Conservation (phyloP, 1,140 invertebrate genomes). For the Cryptotermes secundus region DNA sequence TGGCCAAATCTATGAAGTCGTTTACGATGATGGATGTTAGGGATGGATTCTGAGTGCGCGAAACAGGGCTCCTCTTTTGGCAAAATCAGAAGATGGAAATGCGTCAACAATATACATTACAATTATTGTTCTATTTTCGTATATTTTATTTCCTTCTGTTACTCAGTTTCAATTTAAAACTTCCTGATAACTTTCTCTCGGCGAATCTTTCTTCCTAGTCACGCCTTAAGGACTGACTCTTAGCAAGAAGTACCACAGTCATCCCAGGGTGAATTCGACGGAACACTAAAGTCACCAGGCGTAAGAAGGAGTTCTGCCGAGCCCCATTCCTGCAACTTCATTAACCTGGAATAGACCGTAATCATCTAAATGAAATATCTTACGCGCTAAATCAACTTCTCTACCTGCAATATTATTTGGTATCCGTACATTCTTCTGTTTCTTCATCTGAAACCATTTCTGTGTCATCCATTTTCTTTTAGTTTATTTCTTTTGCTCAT, state of each 20-base stretch:
- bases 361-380: background rate
- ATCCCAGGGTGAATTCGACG: background rate
- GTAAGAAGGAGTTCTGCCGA: background rate
- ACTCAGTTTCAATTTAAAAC: background rate
- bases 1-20: no score
- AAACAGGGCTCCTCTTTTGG: no score
- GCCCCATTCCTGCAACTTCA: background rate
- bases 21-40: no score
- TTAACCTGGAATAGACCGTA: background rate
- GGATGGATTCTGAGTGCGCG: no score
- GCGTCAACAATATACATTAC: no score
- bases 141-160: background rate
- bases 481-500: background rate
- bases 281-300: background rate
- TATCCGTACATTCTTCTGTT: background rate
- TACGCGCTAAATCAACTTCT: background rate
- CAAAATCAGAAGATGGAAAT: no score
- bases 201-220: background rate
- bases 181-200: background rate
- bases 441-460: no score
- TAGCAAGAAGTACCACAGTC: background rate
- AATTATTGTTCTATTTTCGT: no score
- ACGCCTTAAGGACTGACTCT: background rate
- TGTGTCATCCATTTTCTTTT: background rate
- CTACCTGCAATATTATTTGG: no score